Conservation (phyloP, 2,888 invertebrate species). For the Muscina levida region DNA sequence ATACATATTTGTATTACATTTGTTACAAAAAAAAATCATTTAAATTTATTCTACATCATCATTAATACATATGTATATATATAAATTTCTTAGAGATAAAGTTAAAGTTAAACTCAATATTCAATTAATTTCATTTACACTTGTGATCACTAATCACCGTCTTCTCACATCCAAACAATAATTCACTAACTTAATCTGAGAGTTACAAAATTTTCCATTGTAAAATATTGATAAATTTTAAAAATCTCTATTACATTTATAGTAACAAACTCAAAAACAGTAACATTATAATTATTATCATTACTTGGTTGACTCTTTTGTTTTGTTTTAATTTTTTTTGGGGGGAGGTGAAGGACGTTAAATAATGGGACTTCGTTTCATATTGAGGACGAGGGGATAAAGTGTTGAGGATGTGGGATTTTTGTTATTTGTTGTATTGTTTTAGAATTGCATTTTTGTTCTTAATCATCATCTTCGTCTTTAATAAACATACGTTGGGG, state of each 20-base stretch:
- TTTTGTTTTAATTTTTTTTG: slow-evolving; percentile 14
- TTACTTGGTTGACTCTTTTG: background rate
- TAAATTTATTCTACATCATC: slow-evolving; percentile 24
- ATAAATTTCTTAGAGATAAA: slow-evolving; percentile 34
- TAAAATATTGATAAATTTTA: slow-evolving; percentile 9
- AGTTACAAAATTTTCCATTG: slow-evolving; percentile 4
- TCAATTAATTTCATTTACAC: slow-evolving; percentile 28
- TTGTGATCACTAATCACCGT: background rate
- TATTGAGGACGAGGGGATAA: background rate
- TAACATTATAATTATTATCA: too few relatives aligned
- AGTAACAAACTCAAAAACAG: too few relatives aligned
- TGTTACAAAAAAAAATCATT: too few relatives aligned
- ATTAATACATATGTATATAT: slow-evolving; percentile 16
- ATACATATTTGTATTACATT: background rate
- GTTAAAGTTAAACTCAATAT: slow-evolving; percentile 22
- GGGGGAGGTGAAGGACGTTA: background rate
- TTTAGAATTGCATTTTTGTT: slow-evolving; percentile 31
- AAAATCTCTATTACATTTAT: slow-evolving; percentile 20
- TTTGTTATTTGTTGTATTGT: slow-evolving; percentile 18
- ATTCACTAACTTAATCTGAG: slow-evolving; percentile 2
- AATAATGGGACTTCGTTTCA: background rate
- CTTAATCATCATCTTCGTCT: slow-evolving; percentile 65
- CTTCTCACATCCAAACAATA: background rate
- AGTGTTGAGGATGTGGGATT: slow-evolving; percentile 35
- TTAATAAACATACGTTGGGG: slow-evolving; percentile 77